phyloP scores from a whole-genome alignment of 2,888 invertebrate species.

The Alsophila aescularia region DNA sequence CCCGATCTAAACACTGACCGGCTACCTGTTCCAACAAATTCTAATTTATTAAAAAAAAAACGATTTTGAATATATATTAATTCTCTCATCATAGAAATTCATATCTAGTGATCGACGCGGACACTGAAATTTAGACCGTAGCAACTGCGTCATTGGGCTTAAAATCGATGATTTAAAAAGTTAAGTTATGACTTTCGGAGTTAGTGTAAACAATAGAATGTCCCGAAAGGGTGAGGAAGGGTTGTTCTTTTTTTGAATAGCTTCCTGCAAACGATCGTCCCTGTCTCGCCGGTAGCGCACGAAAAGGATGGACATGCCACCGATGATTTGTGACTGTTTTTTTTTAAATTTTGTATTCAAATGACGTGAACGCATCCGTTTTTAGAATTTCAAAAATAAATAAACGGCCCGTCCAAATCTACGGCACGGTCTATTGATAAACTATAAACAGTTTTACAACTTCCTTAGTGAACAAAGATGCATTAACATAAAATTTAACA shows the following conservation, averaged over 20 bases:
- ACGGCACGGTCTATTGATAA: slow-evolving; percentile 64
- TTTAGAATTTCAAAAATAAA: slow-evolving; percentile 77
- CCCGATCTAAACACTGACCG: slow-evolving; percentile 56
- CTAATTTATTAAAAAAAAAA: slow-evolving; percentile 57
- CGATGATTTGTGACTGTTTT: slow-evolving; percentile 56
- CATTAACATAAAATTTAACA: slow-evolving; percentile 43
- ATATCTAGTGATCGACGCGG: slow-evolving; percentile 11
- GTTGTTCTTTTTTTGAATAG: slow-evolving; percentile 81
- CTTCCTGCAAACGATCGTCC: slow-evolving; percentile 74
- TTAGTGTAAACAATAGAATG: slow-evolving; percentile 73
- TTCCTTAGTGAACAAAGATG: slow-evolving; percentile 68
- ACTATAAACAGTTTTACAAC: slow-evolving; percentile 75
- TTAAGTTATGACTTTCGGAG: slow-evolving; percentile 55
- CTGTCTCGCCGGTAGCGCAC: slow-evolving; percentile 50
- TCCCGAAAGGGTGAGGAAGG: slow-evolving; percentile 80
- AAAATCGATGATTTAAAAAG: slow-evolving; percentile 44
- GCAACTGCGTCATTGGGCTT: slow-evolving; percentile 39
- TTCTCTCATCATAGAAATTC: slow-evolving; percentile 44
- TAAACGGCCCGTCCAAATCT: slow-evolving; percentile 53
- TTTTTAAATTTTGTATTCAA: slow-evolving; percentile 78
- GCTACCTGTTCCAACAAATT: slow-evolving; percentile 75
- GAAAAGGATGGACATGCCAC: slow-evolving; percentile 54
- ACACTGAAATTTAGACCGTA: slow-evolving; percentile 34
- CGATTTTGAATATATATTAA: slow-evolving; percentile 67
- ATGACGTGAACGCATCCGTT: slow-evolving; percentile 80